Evolutionary conservation across 37 sponge, comb jelly and placozoan genomes (phyloP), one percentile per base, ranked within the genome.

Genomic region (Hormiphora californensis): DNA sequence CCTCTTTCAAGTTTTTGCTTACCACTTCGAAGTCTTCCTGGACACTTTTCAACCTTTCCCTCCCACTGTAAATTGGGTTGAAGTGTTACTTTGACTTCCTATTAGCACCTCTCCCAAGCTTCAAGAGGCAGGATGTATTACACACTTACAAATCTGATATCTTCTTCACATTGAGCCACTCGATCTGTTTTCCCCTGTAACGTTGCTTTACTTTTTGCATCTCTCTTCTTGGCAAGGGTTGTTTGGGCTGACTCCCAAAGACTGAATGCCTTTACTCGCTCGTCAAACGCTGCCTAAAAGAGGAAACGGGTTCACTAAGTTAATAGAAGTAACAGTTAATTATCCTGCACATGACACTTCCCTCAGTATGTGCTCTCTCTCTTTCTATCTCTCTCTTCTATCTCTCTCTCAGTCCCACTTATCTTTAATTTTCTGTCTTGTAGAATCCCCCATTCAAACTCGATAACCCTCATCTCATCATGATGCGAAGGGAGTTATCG

Each of bases 221-320:
- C 99, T 69, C 91, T 91, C 91, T 95, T 94, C 87, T 92, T 98
- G 36, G 86, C 63, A 28, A 98, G 90, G 7, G 91, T 92, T 30
- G 62, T 87, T 89, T 98, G 95, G 0, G 94, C 88, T 32, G 39
- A 63, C 36, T 89, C 88, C 94, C 93, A 95, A 21, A 63, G 55
- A 57, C 86, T 86, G 86, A 87, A 93, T 5, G 85, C 87, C 89
- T 92, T 98, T 9, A 88, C 92, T n/a, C 99, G 89, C 85, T 63
- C 46, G 27, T 92, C 69, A 81, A 95, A 95, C 15, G 69, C 63
- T 31, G 59, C 61, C 92, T 95, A 88, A 46, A 85, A 23, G 7
- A 34, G 54, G 35, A 51, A 88, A 5, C 30, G 36, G 62, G 39
- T 31, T 33, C n/a, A n/a, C n/a, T n/a, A n/a, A n/a, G n/a, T n/a